Conservation (phyloP, 2,113 vertebrate genomes). For the Morone chrysops region DNA sequence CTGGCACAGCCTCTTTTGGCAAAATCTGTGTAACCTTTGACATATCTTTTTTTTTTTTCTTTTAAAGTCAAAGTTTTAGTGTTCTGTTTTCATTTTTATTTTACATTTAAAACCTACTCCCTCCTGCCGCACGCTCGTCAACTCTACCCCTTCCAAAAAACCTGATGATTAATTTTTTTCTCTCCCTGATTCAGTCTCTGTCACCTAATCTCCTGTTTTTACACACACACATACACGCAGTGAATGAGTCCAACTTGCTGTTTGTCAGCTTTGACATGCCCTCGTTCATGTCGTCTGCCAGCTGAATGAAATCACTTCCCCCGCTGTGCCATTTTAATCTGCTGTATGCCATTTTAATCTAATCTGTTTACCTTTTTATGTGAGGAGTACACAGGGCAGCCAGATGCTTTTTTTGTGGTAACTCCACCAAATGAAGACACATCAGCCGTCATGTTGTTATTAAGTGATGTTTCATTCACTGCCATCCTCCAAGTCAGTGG, state of each 20-base stretch:
- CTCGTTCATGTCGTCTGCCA: constrained; percentile 18
- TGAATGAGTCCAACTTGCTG: constrained; percentile 35
- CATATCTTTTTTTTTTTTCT: background rate
- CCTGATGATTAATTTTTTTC: constrained; percentile 27
- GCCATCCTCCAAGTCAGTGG: background rate
- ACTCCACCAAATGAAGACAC: constrained; percentile 40
- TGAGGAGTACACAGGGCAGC: background rate
- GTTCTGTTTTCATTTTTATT: constrained; percentile 1
- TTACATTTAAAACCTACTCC: constrained; percentile 10
- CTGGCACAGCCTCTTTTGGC: background rate
- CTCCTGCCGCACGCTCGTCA: background rate
- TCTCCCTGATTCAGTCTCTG: constrained; percentile 21
- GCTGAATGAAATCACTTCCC: constrained; percentile 46
- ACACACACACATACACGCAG: background rate
- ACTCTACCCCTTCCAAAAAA: constrained; percentile 23
- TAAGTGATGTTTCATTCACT: constrained; percentile 20
- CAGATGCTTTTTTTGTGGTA: constrained; percentile 16
- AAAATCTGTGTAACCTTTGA: background rate
- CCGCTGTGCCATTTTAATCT: constrained; percentile 56
- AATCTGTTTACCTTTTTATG: constrained; percentile 42
- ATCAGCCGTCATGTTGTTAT: background rate
- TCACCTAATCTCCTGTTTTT: constrained; percentile 34
- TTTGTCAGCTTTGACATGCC: constrained; percentile 32
- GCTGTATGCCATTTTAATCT: constrained; percentile 41
- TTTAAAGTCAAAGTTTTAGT: background rate